Conservation (phyloP, 2,888 invertebrate genomes). For the Epinotia demarniana region DNA sequence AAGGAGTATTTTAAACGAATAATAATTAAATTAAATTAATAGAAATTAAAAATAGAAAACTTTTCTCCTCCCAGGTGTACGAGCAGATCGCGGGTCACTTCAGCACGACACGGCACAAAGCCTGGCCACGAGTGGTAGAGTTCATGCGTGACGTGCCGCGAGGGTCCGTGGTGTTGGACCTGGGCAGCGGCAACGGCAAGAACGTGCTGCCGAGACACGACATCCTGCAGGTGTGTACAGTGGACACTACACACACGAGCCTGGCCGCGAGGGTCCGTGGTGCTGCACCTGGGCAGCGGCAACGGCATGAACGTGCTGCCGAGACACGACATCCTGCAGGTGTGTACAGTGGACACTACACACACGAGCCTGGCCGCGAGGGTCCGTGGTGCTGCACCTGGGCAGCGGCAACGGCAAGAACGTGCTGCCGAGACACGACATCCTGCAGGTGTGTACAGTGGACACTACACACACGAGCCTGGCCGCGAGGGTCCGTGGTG, state of each 20-base stretch:
- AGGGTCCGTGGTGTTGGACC: slow-evolving; percentile 92
- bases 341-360: background rate
- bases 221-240: slow-evolving; percentile 83
- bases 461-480: too few species aligned
- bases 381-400: too few species aligned
- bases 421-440: too few species aligned
- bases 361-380: too few species aligned
- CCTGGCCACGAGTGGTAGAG: slow-evolving; percentile 95
- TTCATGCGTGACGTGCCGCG: slow-evolving; percentile 88
- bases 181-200: slow-evolving; percentile 99
- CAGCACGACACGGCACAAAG: slow-evolving; percentile 96
- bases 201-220: slow-evolving; percentile 88
- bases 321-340: too few species aligned
- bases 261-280: slow-evolving; percentile 53
- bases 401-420: too few species aligned
- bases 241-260: background rate
- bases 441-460: too few species aligned
- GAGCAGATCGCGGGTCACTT: slow-evolving; percentile 98
- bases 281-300: too few species aligned
- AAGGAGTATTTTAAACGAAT: too few species aligned
- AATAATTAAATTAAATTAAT: too few species aligned
- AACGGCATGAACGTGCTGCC: too few species aligned
- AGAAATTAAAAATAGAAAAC: background rate
- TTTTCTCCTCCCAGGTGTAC: slow-evolving; percentile 87
- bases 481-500: too few species aligned